Conservation (phyloP, 2,888 invertebrate genomes). For the Dusona sp. region DNA sequence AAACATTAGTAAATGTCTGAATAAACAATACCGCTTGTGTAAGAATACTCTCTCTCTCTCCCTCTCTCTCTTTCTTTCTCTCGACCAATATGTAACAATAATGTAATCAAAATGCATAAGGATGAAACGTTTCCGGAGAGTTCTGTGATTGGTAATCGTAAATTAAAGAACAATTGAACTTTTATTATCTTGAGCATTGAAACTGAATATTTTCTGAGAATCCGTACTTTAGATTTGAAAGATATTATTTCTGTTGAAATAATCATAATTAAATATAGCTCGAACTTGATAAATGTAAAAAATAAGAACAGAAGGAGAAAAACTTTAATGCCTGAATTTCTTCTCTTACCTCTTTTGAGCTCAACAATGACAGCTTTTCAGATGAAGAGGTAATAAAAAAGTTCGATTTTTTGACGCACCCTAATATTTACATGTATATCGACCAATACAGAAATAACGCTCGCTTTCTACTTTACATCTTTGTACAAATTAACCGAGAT, state of each 20-base stretch:
- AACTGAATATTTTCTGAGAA: too few relatives aligned
- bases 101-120: neutral
- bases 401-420: neutral
- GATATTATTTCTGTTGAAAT: too few relatives aligned
- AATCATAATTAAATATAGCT: too few relatives aligned
- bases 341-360: neutral
- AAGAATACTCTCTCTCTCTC: neutral
- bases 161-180: neutral
- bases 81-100: neutral
- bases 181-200: neutral
- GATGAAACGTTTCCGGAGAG: neutral
- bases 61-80: too few relatives aligned
- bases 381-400: neutral
- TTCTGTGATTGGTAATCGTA: neutral
- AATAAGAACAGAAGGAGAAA: too few relatives aligned
- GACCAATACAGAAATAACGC: conserved; percentile 25
- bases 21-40: neutral
- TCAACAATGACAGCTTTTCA: neutral
- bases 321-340: too few relatives aligned
- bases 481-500: conserved; percentile 49
- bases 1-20: neutral
- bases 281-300: too few relatives aligned
- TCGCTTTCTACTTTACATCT: conserved; percentile 57
- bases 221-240: too few relatives aligned
- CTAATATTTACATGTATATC: neutral